Evolutionary conservation across 2,113 vertebrate genomes (phyloP), one percentile per base, ranked within the genome.

Genomic region (Fregata magnificens): DNA sequence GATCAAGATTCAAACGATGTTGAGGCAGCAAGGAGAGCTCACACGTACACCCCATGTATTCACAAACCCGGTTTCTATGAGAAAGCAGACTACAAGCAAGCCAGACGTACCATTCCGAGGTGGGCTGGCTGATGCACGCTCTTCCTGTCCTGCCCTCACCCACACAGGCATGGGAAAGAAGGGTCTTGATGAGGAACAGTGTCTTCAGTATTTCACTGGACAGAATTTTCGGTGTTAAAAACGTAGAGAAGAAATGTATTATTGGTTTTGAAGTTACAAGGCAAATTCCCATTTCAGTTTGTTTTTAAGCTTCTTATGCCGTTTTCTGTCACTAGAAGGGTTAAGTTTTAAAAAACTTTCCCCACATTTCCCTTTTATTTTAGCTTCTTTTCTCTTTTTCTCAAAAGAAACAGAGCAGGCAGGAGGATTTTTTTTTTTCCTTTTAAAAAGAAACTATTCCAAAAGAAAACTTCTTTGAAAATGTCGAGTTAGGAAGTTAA

Each of bases 41-140:
- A 7, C 6, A 1, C 5, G 2, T 50, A 16, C 11, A 13, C 7
- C 32, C 26, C 2, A 1, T 3, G 9, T 19, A 19, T 9, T 55
- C 18, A 14, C 52, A 52, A 53, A 69, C 59, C 20, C 49, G 70
- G 25, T 2, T 82, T 81, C 42, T 7, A 0, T 8, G 20, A 63
- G 80, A 42, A 44, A 52, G 34, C 20, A 5, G 26, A 42, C 16
- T 3, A 5, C 63, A 53, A 72, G 10, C 22, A 58, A 67, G 31
- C 5, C 42, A 56, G 20, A 9, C 11, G 3, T 28, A 26, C 8
- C 17, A 12, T 66, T 21, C 45, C 20, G 25, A 56, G 58, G 6
- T 85, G 74, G 36, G 47, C 42, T 82, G 91, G 36, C 32, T 66
- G 45, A 36, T 31, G 29, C 8, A 0, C 18, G 32, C 29, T 24